Evolutionary conservation across 2,888 invertebrate genomes (phyloP).

Genomic region (Catonia carolina): DNA sequence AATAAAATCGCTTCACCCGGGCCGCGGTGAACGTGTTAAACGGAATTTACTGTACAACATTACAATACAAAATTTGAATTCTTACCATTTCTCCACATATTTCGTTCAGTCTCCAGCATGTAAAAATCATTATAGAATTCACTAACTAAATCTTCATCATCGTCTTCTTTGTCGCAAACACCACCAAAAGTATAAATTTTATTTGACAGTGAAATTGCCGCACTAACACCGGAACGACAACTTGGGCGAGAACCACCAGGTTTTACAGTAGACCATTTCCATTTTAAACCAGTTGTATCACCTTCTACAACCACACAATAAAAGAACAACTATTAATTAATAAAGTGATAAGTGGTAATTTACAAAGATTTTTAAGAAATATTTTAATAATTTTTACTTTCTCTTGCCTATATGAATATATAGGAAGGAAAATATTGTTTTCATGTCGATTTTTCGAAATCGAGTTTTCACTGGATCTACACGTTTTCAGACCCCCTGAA

Average conservation of each 20-base stretch:
- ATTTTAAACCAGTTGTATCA: slow-evolving; percentile 54
- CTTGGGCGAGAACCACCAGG: slow-evolving; percentile 57
- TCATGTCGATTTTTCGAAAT: too few relatives aligned
- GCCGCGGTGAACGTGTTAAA: too few relatives aligned
- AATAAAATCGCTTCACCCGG: too few relatives aligned
- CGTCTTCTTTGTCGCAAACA: slow-evolving; percentile 74
- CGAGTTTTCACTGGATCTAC: too few relatives aligned
- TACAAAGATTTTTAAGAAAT: not conserved
- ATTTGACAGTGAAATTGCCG: slow-evolving; percentile 54
- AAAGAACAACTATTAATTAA: not conserved
- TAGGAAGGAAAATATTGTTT: too few relatives aligned
- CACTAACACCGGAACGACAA: slow-evolving; percentile 61
- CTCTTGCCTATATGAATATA: too few relatives aligned
- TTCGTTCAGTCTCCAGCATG: slow-evolving; percentile 64
- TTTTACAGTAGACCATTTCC: slow-evolving; percentile 64
- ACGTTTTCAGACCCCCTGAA: too few relatives aligned
- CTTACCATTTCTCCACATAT: slow-evolving; percentile 64
- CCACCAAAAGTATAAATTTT: slow-evolving; percentile 81
- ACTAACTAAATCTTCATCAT: slow-evolving; percentile 73
- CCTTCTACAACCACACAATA: slow-evolving; percentile 46
- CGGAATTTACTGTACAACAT: too few relatives aligned
- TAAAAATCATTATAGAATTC: slow-evolving; percentile 75
- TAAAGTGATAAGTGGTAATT: not conserved
- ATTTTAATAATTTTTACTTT: not conserved
- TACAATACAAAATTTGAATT: too few relatives aligned